Conservation (phyloP, 2,888 invertebrate species). For the Cantharis rustica region DNA sequence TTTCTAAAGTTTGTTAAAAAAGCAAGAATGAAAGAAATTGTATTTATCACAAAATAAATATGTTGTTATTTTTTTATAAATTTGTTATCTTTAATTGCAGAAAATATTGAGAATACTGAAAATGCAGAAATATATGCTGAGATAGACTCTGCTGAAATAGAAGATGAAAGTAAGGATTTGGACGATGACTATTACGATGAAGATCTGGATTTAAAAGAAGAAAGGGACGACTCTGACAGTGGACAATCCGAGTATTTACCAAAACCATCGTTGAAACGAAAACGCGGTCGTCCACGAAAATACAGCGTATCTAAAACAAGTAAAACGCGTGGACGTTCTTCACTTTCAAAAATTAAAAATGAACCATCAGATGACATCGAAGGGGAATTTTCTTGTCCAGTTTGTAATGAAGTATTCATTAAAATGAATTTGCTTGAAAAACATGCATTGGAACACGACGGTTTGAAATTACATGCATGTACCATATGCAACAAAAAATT, state of each 20-base stretch:
- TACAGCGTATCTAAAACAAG: constrained; percentile 35
- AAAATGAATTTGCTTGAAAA: constrained; percentile 46
- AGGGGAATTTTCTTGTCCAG: constrained; percentile 45
- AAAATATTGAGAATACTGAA: neutral
- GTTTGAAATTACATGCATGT: constrained; percentile 49
- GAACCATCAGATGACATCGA: constrained; percentile 36
- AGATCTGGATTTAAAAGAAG: constrained; percentile 13
- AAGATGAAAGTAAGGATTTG: constrained; percentile 29
- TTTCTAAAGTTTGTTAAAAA: neutral
- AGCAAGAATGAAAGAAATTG: neutral
- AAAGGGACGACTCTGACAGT: constrained; percentile 41
- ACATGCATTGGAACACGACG: constrained; percentile 46
- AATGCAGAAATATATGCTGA: constrained; percentile 27
- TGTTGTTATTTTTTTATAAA: neutral
- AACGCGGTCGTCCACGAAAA: constrained; percentile 51
- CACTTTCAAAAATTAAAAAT: constrained; percentile 33
- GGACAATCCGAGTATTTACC: constrained; percentile 52
- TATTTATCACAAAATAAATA: neutral
- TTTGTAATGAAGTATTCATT: constrained; percentile 46
- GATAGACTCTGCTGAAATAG: constrained; percentile 27
- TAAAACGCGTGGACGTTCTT: constrained; percentile 40
- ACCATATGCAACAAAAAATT: constrained; percentile 57
- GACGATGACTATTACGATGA: constrained; percentile 3
- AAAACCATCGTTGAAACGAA: constrained; percentile 40
- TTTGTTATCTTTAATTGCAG: neutral